A percentile compares a stretch with the other conserved stretches of the same genome.
phyloP scores from a whole-genome alignment of 2,113 vertebrate species.

The Microtus oregoni region DNA sequence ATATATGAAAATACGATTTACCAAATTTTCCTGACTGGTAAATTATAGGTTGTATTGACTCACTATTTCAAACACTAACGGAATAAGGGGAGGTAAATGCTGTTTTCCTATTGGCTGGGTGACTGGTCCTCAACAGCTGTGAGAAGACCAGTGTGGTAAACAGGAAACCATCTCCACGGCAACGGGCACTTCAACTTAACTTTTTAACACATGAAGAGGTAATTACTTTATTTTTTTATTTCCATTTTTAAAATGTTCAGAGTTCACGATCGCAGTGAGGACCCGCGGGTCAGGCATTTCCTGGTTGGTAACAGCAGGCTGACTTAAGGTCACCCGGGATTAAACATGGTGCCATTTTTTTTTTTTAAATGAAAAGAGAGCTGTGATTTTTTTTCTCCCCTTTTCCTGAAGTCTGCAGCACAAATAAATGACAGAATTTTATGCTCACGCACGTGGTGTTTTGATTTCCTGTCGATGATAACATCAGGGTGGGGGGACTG shows the following conservation, averaged over 20 bases:
- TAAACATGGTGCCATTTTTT: constrained; percentile 58
- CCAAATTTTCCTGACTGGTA: constrained; percentile 67
- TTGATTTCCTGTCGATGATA: constrained; percentile 76
- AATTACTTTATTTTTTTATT: constrained; percentile 85
- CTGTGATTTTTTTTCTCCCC: constrained; percentile 35
- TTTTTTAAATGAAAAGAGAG: constrained; percentile 55
- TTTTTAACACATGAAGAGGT: constrained; percentile 84
- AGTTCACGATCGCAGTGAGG: constrained; percentile 83
- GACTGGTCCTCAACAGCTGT: constrained; percentile 59
- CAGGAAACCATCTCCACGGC: constrained; percentile 84
- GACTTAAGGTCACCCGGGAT: constrained; percentile 69
- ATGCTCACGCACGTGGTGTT: constrained; percentile 68
- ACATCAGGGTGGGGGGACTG: constrained; percentile 40
- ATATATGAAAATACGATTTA: constrained; percentile 64
- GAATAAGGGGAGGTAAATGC: constrained; percentile 51
- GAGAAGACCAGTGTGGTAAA: constrained; percentile 67
- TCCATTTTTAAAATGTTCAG: constrained; percentile 84
- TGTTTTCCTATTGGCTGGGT: constrained; percentile 60
- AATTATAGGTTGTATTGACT: constrained; percentile 65
- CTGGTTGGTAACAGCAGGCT: constrained; percentile 83
- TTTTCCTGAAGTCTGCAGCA: constrained; percentile 73
- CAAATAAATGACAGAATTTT: constrained; percentile 79
- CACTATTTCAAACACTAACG: constrained; percentile 52
- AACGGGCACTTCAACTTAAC: constrained; percentile 82
- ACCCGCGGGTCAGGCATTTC: constrained; percentile 84